Conservation (phyloP, 2,113 vertebrate genomes). For the Xenopus borealis region DNA sequence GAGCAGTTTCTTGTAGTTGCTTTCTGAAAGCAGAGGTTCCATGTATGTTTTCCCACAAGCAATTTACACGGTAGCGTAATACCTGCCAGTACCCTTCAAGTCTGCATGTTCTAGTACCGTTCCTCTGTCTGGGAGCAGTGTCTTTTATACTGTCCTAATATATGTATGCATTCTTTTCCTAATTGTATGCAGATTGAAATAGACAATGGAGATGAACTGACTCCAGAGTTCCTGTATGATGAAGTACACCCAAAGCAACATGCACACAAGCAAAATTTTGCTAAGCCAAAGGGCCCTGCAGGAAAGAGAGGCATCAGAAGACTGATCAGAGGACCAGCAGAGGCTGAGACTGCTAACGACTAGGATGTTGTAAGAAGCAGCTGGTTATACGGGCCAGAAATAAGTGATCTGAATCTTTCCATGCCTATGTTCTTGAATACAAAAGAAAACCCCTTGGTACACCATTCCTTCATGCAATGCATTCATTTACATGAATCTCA, state of each 20-base stretch:
- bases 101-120: too few species aligned
- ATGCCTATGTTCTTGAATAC: constrained; percentile 32
- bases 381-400: constrained; percentile 56
- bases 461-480: not conserved
- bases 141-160: too few species aligned
- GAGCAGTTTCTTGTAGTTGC: too few species aligned
- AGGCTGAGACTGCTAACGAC: constrained; percentile 73
- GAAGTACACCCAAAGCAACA: constrained; percentile 97
- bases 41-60: too few species aligned
- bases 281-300: constrained; percentile 89
- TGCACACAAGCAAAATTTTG: constrained; percentile 90
- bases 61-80: too few species aligned
- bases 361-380: constrained; percentile 53
- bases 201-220: constrained; percentile 90
- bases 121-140: too few species aligned
- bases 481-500: not conserved
- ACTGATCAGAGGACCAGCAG: constrained; percentile 80
- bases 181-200: constrained; percentile 82
- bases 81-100: too few species aligned
- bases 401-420: constrained; percentile 63
- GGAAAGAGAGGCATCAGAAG: constrained; percentile 88
- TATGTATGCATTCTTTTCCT: too few species aligned
- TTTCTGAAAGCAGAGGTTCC: too few species aligned
- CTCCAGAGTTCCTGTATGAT: constrained; percentile 88
- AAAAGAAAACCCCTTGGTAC: not conserved